These are phyloP conservation scores for Seriola dumerili DNA, from an alignment of 2,113 vertebrate species.

Conservation along the genomic window DNA sequence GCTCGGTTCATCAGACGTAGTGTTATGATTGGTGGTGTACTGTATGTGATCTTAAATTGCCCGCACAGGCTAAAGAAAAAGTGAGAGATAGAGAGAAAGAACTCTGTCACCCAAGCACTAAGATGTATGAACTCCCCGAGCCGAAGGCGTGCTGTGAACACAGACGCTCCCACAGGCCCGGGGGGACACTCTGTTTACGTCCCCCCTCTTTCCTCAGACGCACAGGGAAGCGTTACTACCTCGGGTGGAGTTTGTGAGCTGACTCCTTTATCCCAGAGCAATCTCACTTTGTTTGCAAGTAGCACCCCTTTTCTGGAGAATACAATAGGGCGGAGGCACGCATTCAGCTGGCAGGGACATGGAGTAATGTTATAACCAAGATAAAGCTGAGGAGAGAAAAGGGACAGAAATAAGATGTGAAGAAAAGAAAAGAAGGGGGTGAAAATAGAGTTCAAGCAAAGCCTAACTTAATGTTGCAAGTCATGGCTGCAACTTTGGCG, in stretches of 20 bases:
- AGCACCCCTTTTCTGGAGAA: constrained; percentile 1
- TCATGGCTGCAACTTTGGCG: constrained; percentile 22
- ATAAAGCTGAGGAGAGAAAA: constrained; percentile 22
- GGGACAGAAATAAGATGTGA: not conserved
- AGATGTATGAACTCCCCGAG: constrained; percentile 29
- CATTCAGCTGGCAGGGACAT: constrained; percentile 29
- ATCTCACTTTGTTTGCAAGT: constrained; percentile 48
- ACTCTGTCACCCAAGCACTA: constrained; percentile 27
- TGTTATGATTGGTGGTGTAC: constrained; percentile 27
- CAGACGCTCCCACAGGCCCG: constrained; percentile 24
- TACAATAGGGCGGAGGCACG: constrained; percentile 24
- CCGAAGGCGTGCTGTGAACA: constrained; percentile 42
- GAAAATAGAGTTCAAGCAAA: constrained; percentile 24
- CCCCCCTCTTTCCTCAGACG: constrained; percentile 46
- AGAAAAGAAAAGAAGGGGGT: not conserved
- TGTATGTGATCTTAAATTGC: constrained; percentile 9
- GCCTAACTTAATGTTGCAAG: constrained; percentile 10
- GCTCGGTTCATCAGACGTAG: not conserved
- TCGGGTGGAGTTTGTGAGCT: constrained; percentile 55
- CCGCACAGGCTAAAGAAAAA: constrained; percentile 10
- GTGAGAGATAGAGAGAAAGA: not conserved
- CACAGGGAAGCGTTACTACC: constrained; percentile 57
- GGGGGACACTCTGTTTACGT: constrained; percentile 26
- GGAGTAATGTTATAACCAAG: constrained; percentile 20
- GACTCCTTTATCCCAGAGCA: constrained; percentile 53